phyloP scores from a whole-genome alignment of 2,888 invertebrate genomes.

The Rhimphoctona megacephalus region DNA sequence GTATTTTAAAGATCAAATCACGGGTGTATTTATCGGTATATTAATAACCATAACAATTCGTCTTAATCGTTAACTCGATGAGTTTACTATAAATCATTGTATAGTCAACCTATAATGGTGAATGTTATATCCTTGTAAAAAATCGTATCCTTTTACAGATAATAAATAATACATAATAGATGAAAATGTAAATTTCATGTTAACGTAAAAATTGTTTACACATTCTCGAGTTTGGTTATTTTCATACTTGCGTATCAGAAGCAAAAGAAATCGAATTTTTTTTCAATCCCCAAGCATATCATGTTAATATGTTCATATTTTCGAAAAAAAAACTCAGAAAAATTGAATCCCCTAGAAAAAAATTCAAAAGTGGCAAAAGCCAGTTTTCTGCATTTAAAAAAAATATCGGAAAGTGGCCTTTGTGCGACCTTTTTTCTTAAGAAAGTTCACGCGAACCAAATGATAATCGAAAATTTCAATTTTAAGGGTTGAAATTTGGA shows the following conservation, averaged over 20 bases:
- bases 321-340: background rate
- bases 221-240: background rate
- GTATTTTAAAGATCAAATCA: constrained; percentile 25
- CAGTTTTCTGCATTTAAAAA: background rate
- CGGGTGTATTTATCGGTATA: constrained; percentile 26
- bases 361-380: background rate
- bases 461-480: too few relatives aligned
- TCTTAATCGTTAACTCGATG: constrained; percentile 48
- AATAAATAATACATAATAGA: background rate
- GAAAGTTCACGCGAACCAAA: too few relatives aligned
- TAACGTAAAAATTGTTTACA: too few relatives aligned
- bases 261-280: too few relatives aligned
- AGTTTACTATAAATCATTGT: constrained; percentile 9
- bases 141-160: background rate
- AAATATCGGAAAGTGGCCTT: too few relatives aligned
- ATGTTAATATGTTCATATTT: background rate
- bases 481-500: too few relatives aligned
- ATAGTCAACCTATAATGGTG: background rate
- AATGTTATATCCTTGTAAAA: background rate
- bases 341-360: background rate
- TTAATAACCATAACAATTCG: constrained; percentile 50
- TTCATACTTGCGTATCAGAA: background rate
- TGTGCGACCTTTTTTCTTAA: too few relatives aligned
- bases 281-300: too few relatives aligned
- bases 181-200: background rate